Evolutionary conservation across 1,140 invertebrate genomes (phyloP).

Genomic region (Bombus terrestris): DNA sequence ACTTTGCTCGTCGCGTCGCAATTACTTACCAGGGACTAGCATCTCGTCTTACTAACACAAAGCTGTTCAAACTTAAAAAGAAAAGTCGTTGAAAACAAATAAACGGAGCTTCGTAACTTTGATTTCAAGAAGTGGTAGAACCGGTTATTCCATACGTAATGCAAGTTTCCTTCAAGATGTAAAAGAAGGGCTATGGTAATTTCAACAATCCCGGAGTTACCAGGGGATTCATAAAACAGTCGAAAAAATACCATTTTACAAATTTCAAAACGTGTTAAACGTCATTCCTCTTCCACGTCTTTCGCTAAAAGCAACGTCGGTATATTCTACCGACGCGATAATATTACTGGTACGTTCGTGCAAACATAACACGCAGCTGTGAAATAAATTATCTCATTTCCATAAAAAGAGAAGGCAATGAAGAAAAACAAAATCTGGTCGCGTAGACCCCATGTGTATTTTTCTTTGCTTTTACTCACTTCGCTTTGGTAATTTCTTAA

Average conservation of each 20-base stretch:
- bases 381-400: background rate
- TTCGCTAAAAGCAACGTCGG: background rate
- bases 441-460: too few species aligned
- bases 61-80: background rate
- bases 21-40: background rate
- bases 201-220: background rate
- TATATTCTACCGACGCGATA: background rate
- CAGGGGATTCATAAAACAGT: background rate
- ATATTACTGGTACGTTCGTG: background rate
- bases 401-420: background rate
- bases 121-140: conserved; percentile 18
- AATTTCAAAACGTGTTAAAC: background rate
- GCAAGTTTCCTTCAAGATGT: background rate
- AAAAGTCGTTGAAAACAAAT: background rate
- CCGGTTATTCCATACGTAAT: conserved; percentile 1
- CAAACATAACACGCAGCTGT: background rate
- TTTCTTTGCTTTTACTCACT: too few species aligned
- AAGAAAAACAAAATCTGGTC: background rate
- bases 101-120: background rate
- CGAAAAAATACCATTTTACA: background rate
- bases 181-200: background rate
- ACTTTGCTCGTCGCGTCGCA: too few species aligned
- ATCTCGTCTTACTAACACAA: background rate
- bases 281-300: background rate
- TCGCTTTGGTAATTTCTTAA: too few species aligned